Base-by-base conservation (phyloP, 2,797 vertebrate genomes). In the Helarctos malayanus region DNA sequence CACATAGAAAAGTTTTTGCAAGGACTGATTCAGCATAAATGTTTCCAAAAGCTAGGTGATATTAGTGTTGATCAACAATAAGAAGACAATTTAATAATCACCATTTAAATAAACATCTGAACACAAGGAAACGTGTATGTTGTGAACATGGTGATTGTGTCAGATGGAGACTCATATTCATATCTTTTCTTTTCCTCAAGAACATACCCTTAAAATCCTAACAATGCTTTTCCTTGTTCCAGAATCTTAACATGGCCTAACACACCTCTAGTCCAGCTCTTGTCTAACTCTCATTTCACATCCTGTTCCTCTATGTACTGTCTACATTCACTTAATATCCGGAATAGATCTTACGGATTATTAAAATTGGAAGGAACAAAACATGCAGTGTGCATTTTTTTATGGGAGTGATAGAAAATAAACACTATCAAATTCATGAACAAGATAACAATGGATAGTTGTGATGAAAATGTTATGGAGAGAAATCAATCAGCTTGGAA, bases 31-130 rank as follows among this genome's bases (percentile, higher is more conserved):
- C 54, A 89, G 32, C 18, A 68, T 49, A 89, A 83, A 35, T 49
- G 7, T 65, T 97, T 80, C 32, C 63, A 61, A 91, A 61, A 25
- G 3, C 8, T 71, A 63, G 35, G 6, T 59, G 4, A 85, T 89
- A 13, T 63, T 92, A 79, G 11, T 27, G 16, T n/a, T 76, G 10
- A 59, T 89, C 8, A 68, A 0, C 11, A 76, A 45, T 81, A 5
- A 95, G n/a, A 92, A 92, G 9, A 15, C 4, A 83, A 79, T 63
- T 78, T 85, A 88, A 56, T 89, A 69, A 45, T 47, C 23, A 71
- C 9, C 9, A 82, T 61, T n/a, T 73, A 86, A 88, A 80, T 68
- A 78, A 63, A 79, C 63, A 76, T 25, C 76, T 19, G 10, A 68
- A 88, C 38, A 91, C 14, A 93, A 85, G 84, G 65, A 91, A 82